Evolutionary conservation across 2,888 invertebrate genomes (phyloP), one percentile per base, ranked within the genome.

Genomic region (Hofmannophila pseudospretella): DNA sequence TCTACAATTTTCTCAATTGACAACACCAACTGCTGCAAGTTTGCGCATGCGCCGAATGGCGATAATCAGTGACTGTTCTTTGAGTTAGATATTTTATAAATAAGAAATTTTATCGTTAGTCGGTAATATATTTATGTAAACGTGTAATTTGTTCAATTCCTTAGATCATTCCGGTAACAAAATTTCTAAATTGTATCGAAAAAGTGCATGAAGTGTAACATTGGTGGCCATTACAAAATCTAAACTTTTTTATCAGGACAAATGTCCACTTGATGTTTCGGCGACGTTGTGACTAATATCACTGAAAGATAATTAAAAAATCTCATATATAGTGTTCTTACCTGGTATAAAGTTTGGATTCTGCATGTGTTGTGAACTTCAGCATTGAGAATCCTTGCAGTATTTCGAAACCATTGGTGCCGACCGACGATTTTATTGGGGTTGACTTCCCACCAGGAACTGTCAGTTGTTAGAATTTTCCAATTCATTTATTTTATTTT

Each of bases 21-120:
- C 67, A 82, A 77, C 79, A 80, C 71, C 45, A 40, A 48, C 45
- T 64, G 67, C 64, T 71, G 70, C 81, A 81, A 85, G 84, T 86
- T 86, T 81, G 86, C 85, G 85, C 85, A 86, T 86, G 85, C 85
- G 85, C 85, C 84, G 85, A 85, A 86, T 86, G 85, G 85, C 84
- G 85, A 86, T 65, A 60, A 79, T 79, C 72, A 80, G 84, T 85
- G 84, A 85, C 67, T 81, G 77, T 75, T 81, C 84, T 84, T 82
- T 80, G 81, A 84, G 81, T 76, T 76, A 70, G 71, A 66, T 81
- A 84, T 80, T 85, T 85, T 81, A 53, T 79, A 81, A 75, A 67
- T 78, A 80, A 72, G 78, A 81, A 81, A 84, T 82, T 85, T 77
- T 80, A 74, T 75, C 73, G 72, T 79, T 81, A 78, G 66, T 76